These are phyloP conservation scores for Philopotamus ludificatus DNA, from an alignment of 1,140 invertebrate species.

Conservation along the genomic window DNA sequence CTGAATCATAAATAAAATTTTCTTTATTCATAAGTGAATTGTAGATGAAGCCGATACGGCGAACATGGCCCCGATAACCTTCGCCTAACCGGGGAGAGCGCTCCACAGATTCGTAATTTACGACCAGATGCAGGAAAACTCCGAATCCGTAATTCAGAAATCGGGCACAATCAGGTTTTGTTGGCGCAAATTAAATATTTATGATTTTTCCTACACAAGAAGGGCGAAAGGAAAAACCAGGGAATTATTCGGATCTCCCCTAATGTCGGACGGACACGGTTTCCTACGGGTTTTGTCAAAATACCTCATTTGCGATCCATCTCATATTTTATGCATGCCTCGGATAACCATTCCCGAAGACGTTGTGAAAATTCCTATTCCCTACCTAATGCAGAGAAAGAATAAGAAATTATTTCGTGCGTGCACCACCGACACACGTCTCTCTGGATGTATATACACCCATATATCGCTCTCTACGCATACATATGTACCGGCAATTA, in stretches of 20 bases:
- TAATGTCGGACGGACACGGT: neutral
- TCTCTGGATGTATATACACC: no score
- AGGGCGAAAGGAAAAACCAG: neutral
- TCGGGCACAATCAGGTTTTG: neutral
- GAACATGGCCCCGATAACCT: neutral
- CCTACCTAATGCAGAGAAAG: neutral
- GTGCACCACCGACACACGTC: no score
- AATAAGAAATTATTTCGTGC: neutral
- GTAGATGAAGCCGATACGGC: neutral
- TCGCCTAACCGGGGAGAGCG: neutral
- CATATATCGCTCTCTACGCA: neutral
- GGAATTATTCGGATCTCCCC: no score
- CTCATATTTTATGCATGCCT: neutral
- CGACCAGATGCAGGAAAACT: conserved; percentile 1
- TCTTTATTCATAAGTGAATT: neutral
- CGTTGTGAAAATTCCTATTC: no score
- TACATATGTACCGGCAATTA: neutral
- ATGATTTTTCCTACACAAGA: neutral
- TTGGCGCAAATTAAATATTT: neutral
- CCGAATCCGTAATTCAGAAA: conserved; percentile 4
- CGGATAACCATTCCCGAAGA: neutral
- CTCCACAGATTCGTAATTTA: neutral
- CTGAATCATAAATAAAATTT: neutral
- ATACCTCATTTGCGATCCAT: neutral
- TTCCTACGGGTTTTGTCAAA: neutral